Evolutionary conservation across 2,113 vertebrate species (phyloP), one percentile per base, ranked within the genome.

Genomic region (Plectropomus leopardus): DNA sequence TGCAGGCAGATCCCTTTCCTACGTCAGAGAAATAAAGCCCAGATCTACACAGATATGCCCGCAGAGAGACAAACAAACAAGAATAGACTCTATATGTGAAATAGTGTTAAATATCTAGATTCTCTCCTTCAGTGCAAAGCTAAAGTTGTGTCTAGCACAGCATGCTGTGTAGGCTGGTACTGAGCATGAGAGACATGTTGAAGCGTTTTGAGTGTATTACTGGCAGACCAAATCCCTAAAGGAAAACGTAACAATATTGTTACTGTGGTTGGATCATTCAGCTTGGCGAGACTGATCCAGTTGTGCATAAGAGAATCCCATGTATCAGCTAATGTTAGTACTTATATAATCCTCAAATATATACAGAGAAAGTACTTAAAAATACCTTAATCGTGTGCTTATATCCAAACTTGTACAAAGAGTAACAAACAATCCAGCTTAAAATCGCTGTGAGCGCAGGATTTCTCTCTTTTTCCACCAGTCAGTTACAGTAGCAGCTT

Each of bases 351-450:
- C 54, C 13, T 86, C 77, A 88, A 84, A 80, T 89, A 91, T 86
- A 74, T 85, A 91, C 86, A 91, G 70, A 89, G 30, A 91, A 83
- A 90, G 15, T 68, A 65, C 78, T 86, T 83, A 84, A 87, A 86
- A 91, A 89, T 86, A 86, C 61, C 86, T 82, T 89, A 87, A 88
- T 77, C 21, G 10, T 86, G 85, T 86, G 84, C 77, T 92, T 90
- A 80, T 88, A 86, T 88, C 71, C 88, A 92, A 91, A 90, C 85
- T 63, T 86, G 83, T 92, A 92, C 88, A 93, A 92, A 93, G 78
- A 88, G 88, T 90, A 88, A 86, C 76, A 90, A 92, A 93, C 86
- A 86, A 87, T 84, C 85, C 84, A 83, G 89, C 79, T 77, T 61
- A 88, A 88, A 90, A 73, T 72, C 14, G 69, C 86, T 83, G 63